Percentiles rank a stretch among this genome's conserved stretches.
Evolutionary conservation across 2,113 vertebrate genomes (phyloP).

Genomic region (Carettochelys insculpta): DNA sequence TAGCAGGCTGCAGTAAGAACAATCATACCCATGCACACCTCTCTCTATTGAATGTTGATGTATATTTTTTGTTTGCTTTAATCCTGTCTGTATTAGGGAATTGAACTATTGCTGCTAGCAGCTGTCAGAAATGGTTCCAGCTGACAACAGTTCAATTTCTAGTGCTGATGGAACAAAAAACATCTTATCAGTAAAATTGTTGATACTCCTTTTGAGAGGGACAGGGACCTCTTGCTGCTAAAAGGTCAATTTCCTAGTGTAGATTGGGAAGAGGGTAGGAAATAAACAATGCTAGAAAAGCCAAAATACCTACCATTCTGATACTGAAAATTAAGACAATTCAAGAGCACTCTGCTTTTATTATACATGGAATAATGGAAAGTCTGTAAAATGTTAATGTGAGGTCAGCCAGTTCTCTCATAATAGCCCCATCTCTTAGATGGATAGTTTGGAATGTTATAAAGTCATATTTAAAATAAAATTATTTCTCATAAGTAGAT

Average conservation of each 20-base stretch:
- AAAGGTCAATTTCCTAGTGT: background rate
- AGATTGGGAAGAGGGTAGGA: background rate
- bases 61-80: slow-evolving; percentile 36
- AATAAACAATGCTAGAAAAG: background rate
- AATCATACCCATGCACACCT: slow-evolving; percentile 26
- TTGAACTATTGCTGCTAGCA: slow-evolving; percentile 35
- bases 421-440: background rate
- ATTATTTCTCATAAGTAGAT: too few relatives aligned
- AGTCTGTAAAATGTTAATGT: background rate
- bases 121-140: background rate
- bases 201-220: background rate
- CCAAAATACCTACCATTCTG: background rate
- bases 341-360: background rate
- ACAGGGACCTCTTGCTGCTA: slow-evolving; percentile 16
- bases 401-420: background rate
- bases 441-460: background rate
- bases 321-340: background rate
- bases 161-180: slow-evolving; percentile 52
- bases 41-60: slow-evolving; percentile 47
- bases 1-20: slow-evolving; percentile 10
- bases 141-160: background rate
- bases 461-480: background rate
- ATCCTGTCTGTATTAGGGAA: background rate
- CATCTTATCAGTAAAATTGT: background rate
- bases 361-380: background rate